Evolutionary conservation across 1,140 invertebrate species (phyloP).

Genomic region (Manduca sexta): DNA sequence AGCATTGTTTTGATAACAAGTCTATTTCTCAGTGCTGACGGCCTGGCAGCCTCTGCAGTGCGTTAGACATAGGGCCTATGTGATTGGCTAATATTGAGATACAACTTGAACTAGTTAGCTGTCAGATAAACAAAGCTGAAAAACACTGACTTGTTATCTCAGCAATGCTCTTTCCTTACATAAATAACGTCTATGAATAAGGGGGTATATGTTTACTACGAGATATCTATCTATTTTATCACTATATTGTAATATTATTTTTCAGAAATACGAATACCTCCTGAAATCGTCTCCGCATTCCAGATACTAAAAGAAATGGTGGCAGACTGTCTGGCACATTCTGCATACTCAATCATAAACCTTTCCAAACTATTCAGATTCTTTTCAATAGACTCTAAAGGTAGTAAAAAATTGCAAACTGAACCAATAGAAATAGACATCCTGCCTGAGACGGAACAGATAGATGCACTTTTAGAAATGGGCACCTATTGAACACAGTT

Average conservation of each 20-base stretch:
- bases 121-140: too few species aligned
- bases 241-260: slow-evolving; percentile 10
- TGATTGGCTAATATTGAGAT: too few species aligned
- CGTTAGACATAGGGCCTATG: too few species aligned
- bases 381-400: slow-evolving; percentile 53
- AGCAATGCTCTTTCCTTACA: too few species aligned
- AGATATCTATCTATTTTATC: too few species aligned
- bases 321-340: slow-evolving; percentile 76
- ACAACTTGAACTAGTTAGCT: too few species aligned
- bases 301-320: slow-evolving; percentile 75
- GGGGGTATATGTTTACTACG: too few species aligned
- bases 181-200: too few species aligned
- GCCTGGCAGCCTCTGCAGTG: too few species aligned
- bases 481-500: slow-evolving; percentile 27
- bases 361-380: slow-evolving; percentile 75
- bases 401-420: slow-evolving; percentile 31
- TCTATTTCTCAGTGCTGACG: too few species aligned
- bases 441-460: slow-evolving; percentile 62
- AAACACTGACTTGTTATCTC: too few species aligned
- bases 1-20: too few species aligned
- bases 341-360: slow-evolving; percentile 79
- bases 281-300: slow-evolving; percentile 72
- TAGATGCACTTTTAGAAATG: slow-evolving; percentile 60
- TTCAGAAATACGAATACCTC: slow-evolving; percentile 58
- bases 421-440: slow-evolving; percentile 63